Conservation (phyloP, 2,113 vertebrate species). For the Lucifuga dentata region DNA sequence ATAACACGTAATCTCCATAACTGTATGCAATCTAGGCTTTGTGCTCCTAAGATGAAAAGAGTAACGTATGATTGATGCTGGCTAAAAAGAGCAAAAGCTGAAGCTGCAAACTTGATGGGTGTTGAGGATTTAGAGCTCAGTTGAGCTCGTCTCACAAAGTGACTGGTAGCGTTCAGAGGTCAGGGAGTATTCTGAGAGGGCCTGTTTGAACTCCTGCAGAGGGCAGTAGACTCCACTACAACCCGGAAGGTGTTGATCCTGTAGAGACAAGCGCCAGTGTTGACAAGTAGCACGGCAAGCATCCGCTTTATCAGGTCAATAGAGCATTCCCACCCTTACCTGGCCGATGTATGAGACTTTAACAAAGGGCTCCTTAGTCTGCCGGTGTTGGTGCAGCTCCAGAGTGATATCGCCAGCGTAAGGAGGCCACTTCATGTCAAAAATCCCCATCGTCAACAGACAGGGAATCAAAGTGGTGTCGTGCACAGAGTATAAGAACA, state of each 20-base stretch:
- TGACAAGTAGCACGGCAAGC: too few relatives aligned
- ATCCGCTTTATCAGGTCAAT: too few relatives aligned
- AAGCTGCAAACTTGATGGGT: conserved; percentile 4
- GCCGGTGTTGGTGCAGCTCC: conserved; percentile 88
- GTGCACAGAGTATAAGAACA: conserved; percentile 90
- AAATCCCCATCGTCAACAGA: conserved; percentile 90
- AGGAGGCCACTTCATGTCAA: conserved; percentile 91
- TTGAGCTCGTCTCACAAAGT: conserved; percentile 79
- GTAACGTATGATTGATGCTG: conserved; percentile 7
- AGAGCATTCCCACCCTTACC: conserved; percentile 75
- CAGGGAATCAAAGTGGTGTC: conserved; percentile 91
- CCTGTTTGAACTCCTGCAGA: conserved; percentile 87
- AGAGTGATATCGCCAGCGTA: conserved; percentile 89
- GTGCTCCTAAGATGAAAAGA: not conserved
- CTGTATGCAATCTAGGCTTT: conserved; percentile 8
- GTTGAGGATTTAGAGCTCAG: conserved; percentile 49
- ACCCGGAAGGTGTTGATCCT: conserved; percentile 90
- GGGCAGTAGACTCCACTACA: conserved; percentile 90
- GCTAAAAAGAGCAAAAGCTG: conserved; percentile 16
- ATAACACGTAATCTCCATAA: conserved; percentile 3
- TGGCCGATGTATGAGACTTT: conserved; percentile 87
- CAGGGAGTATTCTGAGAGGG: conserved; percentile 80
- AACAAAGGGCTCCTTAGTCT: conserved; percentile 87
- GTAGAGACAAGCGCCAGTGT: conserved; percentile 30
- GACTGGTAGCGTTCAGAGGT: conserved; percentile 81